Percentiles rank a stretch among this genome's conserved stretches.
These are phyloP conservation scores for Cerastis rubricosa DNA, from an alignment of 2,888 invertebrate species.

Conservation along the genomic window DNA sequence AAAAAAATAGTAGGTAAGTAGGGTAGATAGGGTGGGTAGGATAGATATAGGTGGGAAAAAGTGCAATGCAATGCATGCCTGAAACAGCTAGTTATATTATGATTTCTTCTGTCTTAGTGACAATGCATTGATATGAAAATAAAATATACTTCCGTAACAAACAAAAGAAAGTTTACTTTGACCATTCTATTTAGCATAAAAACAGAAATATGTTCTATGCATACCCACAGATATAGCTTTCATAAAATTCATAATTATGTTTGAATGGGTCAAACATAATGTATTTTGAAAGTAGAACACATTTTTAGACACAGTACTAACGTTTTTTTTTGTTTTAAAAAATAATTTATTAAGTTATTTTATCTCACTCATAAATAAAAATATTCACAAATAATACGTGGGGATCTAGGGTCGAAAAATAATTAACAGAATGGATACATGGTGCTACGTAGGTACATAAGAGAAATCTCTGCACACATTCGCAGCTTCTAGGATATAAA, in stretches of 20 bases:
- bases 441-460: conserved; percentile 23
- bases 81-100: background rate
- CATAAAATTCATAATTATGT: background rate
- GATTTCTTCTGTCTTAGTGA: background rate
- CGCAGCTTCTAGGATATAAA: conserved; percentile 73
- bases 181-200: background rate
- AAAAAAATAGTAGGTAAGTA: no score
- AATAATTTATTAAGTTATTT: background rate
- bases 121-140: background rate
- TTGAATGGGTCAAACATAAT: background rate
- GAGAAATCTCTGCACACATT: conserved; percentile 75
- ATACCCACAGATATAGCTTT: background rate
- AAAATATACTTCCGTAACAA: background rate
- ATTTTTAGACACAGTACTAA: background rate
- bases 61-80: no score
- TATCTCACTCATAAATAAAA: background rate
- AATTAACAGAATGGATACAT: conserved; percentile 28
- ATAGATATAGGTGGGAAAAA: no score
- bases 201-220: background rate
- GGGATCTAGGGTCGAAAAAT: conserved; percentile 4
- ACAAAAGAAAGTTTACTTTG: background rate
- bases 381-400: background rate
- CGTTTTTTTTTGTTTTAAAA: background rate
- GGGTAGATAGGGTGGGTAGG: no score
- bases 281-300: background rate